These are phyloP conservation scores for Falco punctatus DNA, from an alignment of 2,113 vertebrate genomes.

Conservation along the genomic window DNA sequence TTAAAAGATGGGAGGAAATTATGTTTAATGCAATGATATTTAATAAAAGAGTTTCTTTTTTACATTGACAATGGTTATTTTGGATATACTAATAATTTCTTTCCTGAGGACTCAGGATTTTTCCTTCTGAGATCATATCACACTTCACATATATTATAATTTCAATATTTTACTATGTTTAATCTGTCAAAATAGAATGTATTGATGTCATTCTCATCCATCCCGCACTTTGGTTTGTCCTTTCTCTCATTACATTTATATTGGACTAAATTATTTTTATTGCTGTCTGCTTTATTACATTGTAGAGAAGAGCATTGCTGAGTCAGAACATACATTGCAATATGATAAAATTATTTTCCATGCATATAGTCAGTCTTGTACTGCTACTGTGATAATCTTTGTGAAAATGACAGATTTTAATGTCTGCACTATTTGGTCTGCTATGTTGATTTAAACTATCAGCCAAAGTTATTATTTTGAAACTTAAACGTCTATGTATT, in stretches of 20 bases:
- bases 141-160: constrained; percentile 48
- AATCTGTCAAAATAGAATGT: constrained; percentile 64
- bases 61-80: not conserved
- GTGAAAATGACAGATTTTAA: not conserved
- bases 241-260: constrained; percentile 63
- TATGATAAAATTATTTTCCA: constrained; percentile 70
- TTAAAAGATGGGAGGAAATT: not conserved
- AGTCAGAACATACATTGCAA: constrained; percentile 65
- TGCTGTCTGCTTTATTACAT: constrained; percentile 64
- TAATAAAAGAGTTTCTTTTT: not conserved
- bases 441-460: constrained; percentile 4
- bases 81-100: not conserved
- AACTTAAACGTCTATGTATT: not conserved
- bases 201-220: constrained; percentile 67
- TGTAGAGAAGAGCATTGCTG: constrained; percentile 46
- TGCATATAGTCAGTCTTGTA: constrained; percentile 1
- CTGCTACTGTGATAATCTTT: not conserved
- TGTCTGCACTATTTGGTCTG: not conserved
- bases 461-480: constrained; percentile 7
- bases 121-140: constrained; percentile 51
- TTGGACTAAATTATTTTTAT: constrained; percentile 59
- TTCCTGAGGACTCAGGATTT: constrained; percentile 9
- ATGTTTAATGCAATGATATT: not conserved
- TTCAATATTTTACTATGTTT: constrained; percentile 73
- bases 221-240: constrained; percentile 63